These are phyloP conservation scores for Hephaestus fuliginosus DNA, from an alignment of 2,797 vertebrate species.

Conservation along the genomic window DNA sequence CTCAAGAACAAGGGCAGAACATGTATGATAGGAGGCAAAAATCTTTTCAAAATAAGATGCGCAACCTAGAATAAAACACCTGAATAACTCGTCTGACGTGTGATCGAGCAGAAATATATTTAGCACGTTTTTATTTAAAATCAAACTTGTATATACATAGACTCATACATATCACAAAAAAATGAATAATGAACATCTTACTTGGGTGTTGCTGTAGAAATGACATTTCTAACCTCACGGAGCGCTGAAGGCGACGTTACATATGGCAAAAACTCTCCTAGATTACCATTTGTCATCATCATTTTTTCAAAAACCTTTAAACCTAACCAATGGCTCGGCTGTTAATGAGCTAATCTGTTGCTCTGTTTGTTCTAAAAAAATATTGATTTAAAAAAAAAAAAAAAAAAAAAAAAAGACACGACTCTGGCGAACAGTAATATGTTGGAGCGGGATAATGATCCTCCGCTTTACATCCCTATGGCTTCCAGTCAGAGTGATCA, in stretches of 20 bases:
- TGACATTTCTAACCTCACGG: neutral
- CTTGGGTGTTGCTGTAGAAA: neutral
- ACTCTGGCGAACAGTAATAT: conserved; percentile 27
- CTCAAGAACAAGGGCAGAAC: neutral
- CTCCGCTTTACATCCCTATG: conserved; percentile 63
- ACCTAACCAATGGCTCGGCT: conserved; percentile 6
- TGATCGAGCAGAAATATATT: neutral
- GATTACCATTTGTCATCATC: neutral
- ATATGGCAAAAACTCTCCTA: neutral
- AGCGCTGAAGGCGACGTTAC: neutral
- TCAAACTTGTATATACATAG: neutral
- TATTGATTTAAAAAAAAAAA: too few species aligned
- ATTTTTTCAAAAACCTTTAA: conserved; percentile 5
- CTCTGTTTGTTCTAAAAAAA: neutral
- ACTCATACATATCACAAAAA: neutral
- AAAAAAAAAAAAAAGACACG: neutral
- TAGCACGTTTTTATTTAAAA: neutral
- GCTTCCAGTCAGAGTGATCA: conserved; percentile 69
- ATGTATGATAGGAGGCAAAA: neutral
- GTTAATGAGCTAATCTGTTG: conserved; percentile 35
- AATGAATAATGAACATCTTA: neutral
- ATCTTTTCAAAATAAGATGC: neutral
- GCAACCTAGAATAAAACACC: neutral
- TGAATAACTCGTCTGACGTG: neutral
- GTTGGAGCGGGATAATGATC: conserved; percentile 60